These are phyloP conservation scores for Odontocerum albicorne DNA, from an alignment of 2,888 invertebrate genomes.

Conservation along the genomic window DNA sequence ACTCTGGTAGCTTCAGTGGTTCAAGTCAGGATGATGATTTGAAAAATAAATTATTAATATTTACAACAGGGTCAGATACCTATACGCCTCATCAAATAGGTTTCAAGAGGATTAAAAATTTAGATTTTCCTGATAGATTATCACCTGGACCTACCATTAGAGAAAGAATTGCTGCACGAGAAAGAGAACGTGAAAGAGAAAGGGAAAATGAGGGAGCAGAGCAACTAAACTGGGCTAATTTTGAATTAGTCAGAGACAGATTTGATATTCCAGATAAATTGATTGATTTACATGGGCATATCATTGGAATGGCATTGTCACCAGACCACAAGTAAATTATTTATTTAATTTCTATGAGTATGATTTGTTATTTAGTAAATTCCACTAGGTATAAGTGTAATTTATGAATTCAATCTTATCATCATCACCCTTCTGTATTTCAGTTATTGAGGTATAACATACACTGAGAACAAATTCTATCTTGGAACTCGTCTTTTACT, in stretches of 20 bases:
- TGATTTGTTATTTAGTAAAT: too few relatives aligned
- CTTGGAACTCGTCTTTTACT: too few relatives aligned
- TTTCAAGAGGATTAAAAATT: slow-evolving; percentile 71
- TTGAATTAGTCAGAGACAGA: slow-evolving; percentile 65
- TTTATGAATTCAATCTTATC: too few relatives aligned
- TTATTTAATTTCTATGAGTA: too few relatives aligned
- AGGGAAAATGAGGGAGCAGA: slow-evolving; percentile 39
- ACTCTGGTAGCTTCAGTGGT: slow-evolving; percentile 30
- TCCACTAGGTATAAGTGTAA: too few relatives aligned
- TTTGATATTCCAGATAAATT: slow-evolving; percentile 77
- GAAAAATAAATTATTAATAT: slow-evolving; percentile 71
- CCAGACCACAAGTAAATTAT: slow-evolving; percentile 69
- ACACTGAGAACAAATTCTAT: too few relatives aligned
- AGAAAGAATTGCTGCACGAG: slow-evolving; percentile 64
- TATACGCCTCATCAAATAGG: slow-evolving; percentile 84
- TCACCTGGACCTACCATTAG: slow-evolving; percentile 69
- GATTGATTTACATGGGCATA: slow-evolving; percentile 83
- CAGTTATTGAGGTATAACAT: too few relatives aligned
- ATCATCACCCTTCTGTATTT: too few relatives aligned
- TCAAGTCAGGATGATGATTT: slow-evolving; percentile 49
- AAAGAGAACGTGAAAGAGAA: slow-evolving; percentile 55
- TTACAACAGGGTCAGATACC: slow-evolving; percentile 80
- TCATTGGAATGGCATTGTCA: slow-evolving; percentile 84
- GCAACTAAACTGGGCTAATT: slow-evolving; percentile 69
- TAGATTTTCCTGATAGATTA: slow-evolving; percentile 67